Base-by-base conservation (phyloP, 2,797 vertebrate genomes). In the Jordanella pulchra region DNA sequence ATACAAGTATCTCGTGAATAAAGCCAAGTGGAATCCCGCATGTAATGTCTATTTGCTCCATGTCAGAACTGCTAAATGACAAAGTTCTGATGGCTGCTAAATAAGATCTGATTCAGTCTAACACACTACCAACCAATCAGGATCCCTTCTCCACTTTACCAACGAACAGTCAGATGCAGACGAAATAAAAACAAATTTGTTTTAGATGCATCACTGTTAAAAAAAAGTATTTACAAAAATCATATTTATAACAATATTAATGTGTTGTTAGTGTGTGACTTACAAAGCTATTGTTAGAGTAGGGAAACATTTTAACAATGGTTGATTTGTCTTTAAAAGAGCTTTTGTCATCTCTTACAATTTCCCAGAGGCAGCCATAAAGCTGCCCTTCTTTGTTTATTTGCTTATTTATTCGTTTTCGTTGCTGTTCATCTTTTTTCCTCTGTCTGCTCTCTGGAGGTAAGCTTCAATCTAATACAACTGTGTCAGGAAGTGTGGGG, bases 401-500 rank as follows among this genome's bases (percentile, higher is more conserved):
- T 48, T 66, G 70, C n/a, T 79, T 47, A 56, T 35, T 56, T 21
- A 7, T 18, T 65, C 42, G 51, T 32, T 77, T 47, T 64, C 85
- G 77, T 84, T 85, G 79, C 84, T 77, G 81, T 91, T 92, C 88
- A 88, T 92, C 88, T 87, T 87, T 90, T n/a, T 90, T 85, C 89
- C 90, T 83, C 83, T 80, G 81, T 75, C 73, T 83, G 76, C 80
- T 92, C 93, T 93, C 91, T 74, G 76, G 91, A 91, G 91, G 92
- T 82, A 90, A 89, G 87, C 87, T 89, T 92, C 90, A 88, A 91
- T 93, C 92, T 92, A 90, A 92, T 91, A 91, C 86, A 91, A 93
- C 90, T 89, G 90, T 97, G 96, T 96, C 95, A 95, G 93, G 94
- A 95, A 83, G 91, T 94, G 95, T 94, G 95, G 95, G 94, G 93